Percentiles rank a stretch among this genome's conserved stretches.
Conservation (phyloP, 1,140 invertebrate species). For the Cepaea nemoralis region DNA sequence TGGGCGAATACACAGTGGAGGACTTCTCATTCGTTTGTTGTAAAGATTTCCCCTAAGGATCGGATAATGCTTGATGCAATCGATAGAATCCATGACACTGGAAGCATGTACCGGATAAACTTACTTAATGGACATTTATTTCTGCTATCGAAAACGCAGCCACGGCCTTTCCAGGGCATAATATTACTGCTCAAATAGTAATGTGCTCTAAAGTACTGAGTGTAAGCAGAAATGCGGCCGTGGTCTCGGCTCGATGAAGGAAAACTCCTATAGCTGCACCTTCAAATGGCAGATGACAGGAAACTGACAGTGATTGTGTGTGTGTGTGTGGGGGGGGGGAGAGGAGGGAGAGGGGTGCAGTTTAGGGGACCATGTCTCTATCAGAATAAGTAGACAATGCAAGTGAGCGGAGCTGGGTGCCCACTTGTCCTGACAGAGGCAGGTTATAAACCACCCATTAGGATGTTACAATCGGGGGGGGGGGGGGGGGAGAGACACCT, state of each 20-base stretch:
- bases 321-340: neutral
- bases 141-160: neutral
- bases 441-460: no score
- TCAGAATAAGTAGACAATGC: no score
- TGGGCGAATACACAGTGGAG: neutral
- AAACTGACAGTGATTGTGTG: neutral
- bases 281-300: neutral
- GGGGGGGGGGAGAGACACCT: no score
- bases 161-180: neutral
- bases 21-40: conserved; percentile 7
- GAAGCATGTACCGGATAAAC: conserved; percentile 4
- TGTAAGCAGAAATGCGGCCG: no score
- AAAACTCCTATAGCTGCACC: no score
- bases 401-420: no score
- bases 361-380: no score
- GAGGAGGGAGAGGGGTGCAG: neutral
- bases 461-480: no score
- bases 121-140: neutral
- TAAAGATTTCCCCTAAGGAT: conserved; percentile 13
- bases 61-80: neutral
- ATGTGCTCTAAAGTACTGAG: neutral
- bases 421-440: no score
- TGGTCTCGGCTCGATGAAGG: no score
- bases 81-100: conserved; percentile 6
- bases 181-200: neutral